These are phyloP conservation scores for Trachelus troglodyta DNA, from an alignment of 2,888 invertebrate species.

Conservation along the genomic window DNA sequence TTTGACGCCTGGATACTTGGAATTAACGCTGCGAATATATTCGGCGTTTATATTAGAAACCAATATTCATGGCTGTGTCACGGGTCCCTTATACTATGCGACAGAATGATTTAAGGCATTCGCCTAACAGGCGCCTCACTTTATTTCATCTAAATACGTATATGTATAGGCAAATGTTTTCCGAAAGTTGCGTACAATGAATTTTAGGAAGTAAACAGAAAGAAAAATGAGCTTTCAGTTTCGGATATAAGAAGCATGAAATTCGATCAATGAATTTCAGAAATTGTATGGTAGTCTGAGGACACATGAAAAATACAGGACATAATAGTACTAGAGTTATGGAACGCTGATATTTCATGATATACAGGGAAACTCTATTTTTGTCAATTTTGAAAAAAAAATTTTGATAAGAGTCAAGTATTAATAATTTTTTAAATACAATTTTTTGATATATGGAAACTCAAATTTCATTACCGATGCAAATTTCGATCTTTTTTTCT, in stretches of 20 bases:
- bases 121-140: neutral
- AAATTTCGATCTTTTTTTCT: neutral
- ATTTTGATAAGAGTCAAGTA: neutral
- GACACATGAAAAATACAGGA: neutral
- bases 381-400: neutral
- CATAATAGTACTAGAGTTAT: neutral
- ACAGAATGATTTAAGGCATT: neutral
- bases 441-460: neutral
- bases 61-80: conserved; percentile 34
- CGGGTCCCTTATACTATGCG: neutral
- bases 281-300: too few species aligned
- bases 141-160: neutral
- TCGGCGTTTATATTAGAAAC: conserved; percentile 39
- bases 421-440: neutral
- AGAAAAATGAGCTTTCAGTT: neutral
- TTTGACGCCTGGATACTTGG: conserved; percentile 27
- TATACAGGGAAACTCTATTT: neutral
- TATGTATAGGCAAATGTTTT: neutral
- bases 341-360: neutral
- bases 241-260: neutral
- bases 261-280: neutral
- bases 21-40: conserved; percentile 33
- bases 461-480: neutral
- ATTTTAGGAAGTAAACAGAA: neutral
- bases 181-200: neutral